Base-by-base conservation (phyloP, 2,888 invertebrate species). In the Acanthoscelides obtectus region DNA sequence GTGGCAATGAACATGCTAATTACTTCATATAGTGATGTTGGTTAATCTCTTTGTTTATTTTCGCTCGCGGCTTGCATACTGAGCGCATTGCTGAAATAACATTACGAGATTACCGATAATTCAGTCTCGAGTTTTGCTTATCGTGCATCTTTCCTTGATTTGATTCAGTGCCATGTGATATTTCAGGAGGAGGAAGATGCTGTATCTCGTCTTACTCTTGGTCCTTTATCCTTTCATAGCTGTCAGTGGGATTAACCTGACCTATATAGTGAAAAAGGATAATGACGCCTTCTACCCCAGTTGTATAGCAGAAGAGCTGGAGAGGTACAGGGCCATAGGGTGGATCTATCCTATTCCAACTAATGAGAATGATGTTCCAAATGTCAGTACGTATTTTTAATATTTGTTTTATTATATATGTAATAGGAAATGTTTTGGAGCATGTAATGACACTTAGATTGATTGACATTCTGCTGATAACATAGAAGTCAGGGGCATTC, bases 321-420 rank as follows among this genome's bases (percentile, higher is more conserved):
- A 82, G 64, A 75, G 81, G 63, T 81, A 83, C 75, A 75, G 79
- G n/a, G 84, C 79, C 19, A 75, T 84, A 22, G 83, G 82, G 20
- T 84, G 84, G 84, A 76, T 81, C 22, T 84, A 81, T 73, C 84
- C 84, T 6, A 75, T 84, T 68, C 80, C 80, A n/a, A 74, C 73
- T 22, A 73, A 64, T 68, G 72, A 77, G 68, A 76, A 77, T 66
- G 74, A 77, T 27, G 68, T 81, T 67, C 82, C 83, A 5, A 76
- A 77, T 73, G 79, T 80, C 68, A 81, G 84, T 84, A 75, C 80
- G 81, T 78, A 70, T 20, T 67, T 67, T 70, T 19, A 12, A 64
- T 5, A 20, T 63, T 70, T 19, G 22, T 65, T 71, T 25, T 67
- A 45, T 64, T 45, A 12, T 6, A 45, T 45, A 45, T 45, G 17